Conservation (phyloP, 2,888 invertebrate species). For the Trichacis sp. region DNA sequence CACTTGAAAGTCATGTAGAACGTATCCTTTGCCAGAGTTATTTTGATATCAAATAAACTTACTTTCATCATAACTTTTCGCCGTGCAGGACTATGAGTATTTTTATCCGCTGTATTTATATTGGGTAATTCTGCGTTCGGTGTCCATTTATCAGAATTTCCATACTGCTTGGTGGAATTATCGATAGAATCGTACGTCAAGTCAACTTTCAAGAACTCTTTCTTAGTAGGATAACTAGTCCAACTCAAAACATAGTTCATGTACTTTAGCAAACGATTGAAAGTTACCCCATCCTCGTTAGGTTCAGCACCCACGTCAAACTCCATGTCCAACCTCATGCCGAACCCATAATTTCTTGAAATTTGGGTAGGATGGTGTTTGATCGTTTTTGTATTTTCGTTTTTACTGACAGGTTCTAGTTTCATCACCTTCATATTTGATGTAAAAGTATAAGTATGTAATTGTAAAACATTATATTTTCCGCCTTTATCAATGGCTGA, state of each 20-base stretch:
- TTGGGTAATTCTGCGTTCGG: slow-evolving; percentile 26
- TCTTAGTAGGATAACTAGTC: not conserved
- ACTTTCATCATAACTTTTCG: slow-evolving; percentile 55
- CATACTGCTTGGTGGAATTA: not conserved
- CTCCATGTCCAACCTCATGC: too few relatives aligned
- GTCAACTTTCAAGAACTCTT: not conserved
- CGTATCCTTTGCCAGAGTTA: too few relatives aligned
- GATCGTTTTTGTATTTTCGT: slow-evolving; percentile 57
- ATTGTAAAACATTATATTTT: slow-evolving; percentile 72
- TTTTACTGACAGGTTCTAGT: slow-evolving; percentile 68
- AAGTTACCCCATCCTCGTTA: too few relatives aligned
- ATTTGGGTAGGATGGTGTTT: slow-evolving; percentile 23
- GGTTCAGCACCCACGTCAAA: too few relatives aligned
- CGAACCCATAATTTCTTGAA: too few relatives aligned
- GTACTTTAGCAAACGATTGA: not conserved
- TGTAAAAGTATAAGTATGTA: slow-evolving; percentile 77
- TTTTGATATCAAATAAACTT: too few relatives aligned
- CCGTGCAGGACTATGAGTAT: slow-evolving; percentile 70
- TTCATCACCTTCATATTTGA: slow-evolving; percentile 72
- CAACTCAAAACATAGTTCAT: not conserved
- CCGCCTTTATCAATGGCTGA: slow-evolving; percentile 67
- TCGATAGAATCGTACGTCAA: not conserved
- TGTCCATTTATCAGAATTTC: not conserved
- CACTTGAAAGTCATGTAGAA: too few relatives aligned
- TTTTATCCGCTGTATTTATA: slow-evolving; percentile 28